These are phyloP conservation scores for Phenganax subtilis DNA, from an alignment of 92 coral and sea anemone species.

Conservation along the genomic window DNA sequence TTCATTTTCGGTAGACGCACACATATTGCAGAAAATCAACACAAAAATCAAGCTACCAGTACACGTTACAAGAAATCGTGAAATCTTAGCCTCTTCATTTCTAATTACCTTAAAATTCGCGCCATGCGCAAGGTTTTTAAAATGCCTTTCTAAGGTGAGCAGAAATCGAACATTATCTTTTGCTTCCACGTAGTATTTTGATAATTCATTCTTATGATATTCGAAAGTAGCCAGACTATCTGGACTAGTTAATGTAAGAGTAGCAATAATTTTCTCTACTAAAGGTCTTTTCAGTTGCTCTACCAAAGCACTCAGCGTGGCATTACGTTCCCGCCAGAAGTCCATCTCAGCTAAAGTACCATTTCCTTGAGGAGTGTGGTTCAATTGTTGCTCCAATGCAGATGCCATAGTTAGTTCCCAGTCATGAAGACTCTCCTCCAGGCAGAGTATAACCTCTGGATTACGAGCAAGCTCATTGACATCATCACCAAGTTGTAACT, in stretches of 20 bases:
- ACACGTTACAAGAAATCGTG: too few species aligned
- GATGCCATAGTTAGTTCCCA: conserved; percentile 96
- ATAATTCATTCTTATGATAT: conserved; percentile 88
- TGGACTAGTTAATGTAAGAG: conserved; percentile 66
- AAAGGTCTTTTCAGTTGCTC: conserved; percentile 93
- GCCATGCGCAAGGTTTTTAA: conserved; percentile 94
- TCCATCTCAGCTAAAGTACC: conserved; percentile 98
- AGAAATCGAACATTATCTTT: conserved; percentile 95
- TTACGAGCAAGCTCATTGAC: conserved; percentile 79
- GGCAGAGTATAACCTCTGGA: conserved; percentile 52
- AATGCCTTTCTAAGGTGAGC: conserved; percentile 92
- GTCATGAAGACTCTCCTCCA: conserved; percentile 86
- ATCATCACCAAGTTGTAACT: conserved; percentile 81
- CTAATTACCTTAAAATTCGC: conserved; percentile 75
- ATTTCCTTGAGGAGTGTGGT: conserved; percentile 91
- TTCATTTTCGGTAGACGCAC: too few species aligned
- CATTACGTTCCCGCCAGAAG: conserved; percentile 98
- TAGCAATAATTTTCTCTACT: conserved; percentile 81
- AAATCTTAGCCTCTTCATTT: too few species aligned
- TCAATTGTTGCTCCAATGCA: conserved; percentile 80
- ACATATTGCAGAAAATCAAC: too few species aligned
- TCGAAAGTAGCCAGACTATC: conserved; percentile 89
- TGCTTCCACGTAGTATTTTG: conserved; percentile 90
- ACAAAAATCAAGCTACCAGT: too few species aligned
- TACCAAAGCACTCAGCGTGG: conserved; percentile 88